These are phyloP conservation scores for Rhopalosiphum maidis DNA, from an alignment of 1,140 invertebrate genomes.

Conservation along the genomic window DNA sequence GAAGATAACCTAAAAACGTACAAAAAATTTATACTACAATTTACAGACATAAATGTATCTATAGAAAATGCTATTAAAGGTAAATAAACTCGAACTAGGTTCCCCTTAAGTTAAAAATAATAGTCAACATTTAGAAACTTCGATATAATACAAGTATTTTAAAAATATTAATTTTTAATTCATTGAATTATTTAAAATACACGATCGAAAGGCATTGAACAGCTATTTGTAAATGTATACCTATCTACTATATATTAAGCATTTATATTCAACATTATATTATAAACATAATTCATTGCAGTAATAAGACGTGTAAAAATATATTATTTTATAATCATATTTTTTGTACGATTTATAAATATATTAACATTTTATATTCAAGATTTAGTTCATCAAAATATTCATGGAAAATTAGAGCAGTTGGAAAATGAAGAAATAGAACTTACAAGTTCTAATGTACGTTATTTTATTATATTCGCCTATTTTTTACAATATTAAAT, in stretches of 20 bases:
- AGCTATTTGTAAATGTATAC: no score
- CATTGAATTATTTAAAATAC: not conserved
- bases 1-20: not conserved
- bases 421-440: constrained; percentile 16
- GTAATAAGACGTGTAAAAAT: not conserved
- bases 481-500: not conserved
- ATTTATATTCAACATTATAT: not conserved
- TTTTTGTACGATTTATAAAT: not conserved
- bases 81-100: not conserved
- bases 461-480: not conserved
- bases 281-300: no score
- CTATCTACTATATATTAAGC: no score
- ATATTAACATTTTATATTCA: constrained; percentile 20
- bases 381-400: not conserved
- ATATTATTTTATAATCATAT: not conserved
- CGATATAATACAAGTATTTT: not conserved
- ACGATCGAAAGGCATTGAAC: not conserved
- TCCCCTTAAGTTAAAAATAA: not conserved
- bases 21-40: not conserved
- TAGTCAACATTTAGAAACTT: not conserved
- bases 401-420: not conserved
- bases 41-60: not conserved
- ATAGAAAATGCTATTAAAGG: not conserved
- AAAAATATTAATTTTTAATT: not conserved
- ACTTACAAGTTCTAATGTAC: not conserved